phyloP scores from a whole-genome alignment of 1,140 invertebrate species.

The Drosophila ogumai region DNA sequence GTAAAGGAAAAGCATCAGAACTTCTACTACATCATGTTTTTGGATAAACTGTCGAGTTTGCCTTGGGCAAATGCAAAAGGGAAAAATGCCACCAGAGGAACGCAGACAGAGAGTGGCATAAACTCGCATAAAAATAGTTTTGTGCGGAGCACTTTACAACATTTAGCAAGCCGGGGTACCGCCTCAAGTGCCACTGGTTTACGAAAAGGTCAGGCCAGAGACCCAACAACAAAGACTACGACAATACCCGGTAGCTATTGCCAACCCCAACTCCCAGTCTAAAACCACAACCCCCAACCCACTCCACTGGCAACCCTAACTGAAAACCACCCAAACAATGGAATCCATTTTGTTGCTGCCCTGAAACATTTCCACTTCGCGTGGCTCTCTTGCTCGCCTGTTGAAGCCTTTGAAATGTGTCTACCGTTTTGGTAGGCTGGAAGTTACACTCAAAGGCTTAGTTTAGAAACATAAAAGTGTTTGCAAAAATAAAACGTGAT shows the following conservation, averaged over 20 bases:
- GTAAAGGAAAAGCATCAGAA: background rate
- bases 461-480: background rate
- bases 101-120: constrained; percentile 17
- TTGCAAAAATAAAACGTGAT: background rate
- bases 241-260: constrained; percentile 8
- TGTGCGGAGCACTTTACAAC: constrained; percentile 40
- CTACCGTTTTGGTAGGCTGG: constrained; percentile 9
- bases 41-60: constrained; percentile 18
- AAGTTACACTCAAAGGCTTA: constrained; percentile 1
- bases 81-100: constrained; percentile 20
- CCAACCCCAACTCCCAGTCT: background rate
- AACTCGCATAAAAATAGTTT: constrained; percentile 46
- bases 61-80: constrained; percentile 18
- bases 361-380: constrained; percentile 52
- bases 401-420: constrained; percentile 62
- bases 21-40: background rate
- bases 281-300: constrained; percentile 26
- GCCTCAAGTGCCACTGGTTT: constrained; percentile 53
- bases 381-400: constrained; percentile 23
- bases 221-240: constrained; percentile 18
- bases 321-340: constrained; percentile 54
- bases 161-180: constrained; percentile 28
- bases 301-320: constrained; percentile 21
- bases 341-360: constrained; percentile 51
- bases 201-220: constrained; percentile 36